Evolutionary conservation across 1,140 invertebrate genomes (phyloP), one percentile per base, ranked within the genome.

Genomic region (Notospermus geniculatus): DNA sequence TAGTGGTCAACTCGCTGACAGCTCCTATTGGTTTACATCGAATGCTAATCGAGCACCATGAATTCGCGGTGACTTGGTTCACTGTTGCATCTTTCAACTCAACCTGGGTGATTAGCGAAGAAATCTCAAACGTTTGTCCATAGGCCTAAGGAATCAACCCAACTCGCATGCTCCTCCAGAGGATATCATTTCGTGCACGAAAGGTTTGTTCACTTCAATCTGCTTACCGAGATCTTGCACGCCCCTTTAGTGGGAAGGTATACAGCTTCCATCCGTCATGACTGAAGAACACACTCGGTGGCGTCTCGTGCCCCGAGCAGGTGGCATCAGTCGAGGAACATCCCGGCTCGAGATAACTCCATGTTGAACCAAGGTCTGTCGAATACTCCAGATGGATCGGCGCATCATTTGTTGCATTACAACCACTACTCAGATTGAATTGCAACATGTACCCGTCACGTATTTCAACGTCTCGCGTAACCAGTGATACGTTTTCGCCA

Each of bases 321-420:
- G 9, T 9, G 4, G 5, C 46, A 9, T n/a, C n/a, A 19, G 46
- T 7, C 4, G 5, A 4, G n/a, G 73, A 50, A 65, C 78, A 80
- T 41, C 72, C 70, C 1, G 68, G 70, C 5, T 66, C 66, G 4
- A 83, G 67, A 43, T 79, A 67, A 29, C 63, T 57, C 82, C 82
- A 83, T 13, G 71, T 76, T 36, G 79, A 52, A 0, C 82, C 81
- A 70, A 77, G 74, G 64, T 83, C 77, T 28, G 74, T 74, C 17
- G 81, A 82, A 64, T 78, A 83, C 60, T 82, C 73, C 13, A 83
- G 60, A 52, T 80, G 72, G 0, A 82, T 74, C 17, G 79, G 72
- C n/a, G 70, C 52, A 2, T 68, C 65, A 23, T 71, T 23, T 17
- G 1, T 28, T 41, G 71, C 63, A 36, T 70, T 71, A 70, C 76